A percentile compares a stretch with the other conserved stretches of the same genome.
These are phyloP conservation scores for Chirona hameri DNA, from an alignment of 2,888 invertebrate species.

Conservation along the genomic window DNA sequence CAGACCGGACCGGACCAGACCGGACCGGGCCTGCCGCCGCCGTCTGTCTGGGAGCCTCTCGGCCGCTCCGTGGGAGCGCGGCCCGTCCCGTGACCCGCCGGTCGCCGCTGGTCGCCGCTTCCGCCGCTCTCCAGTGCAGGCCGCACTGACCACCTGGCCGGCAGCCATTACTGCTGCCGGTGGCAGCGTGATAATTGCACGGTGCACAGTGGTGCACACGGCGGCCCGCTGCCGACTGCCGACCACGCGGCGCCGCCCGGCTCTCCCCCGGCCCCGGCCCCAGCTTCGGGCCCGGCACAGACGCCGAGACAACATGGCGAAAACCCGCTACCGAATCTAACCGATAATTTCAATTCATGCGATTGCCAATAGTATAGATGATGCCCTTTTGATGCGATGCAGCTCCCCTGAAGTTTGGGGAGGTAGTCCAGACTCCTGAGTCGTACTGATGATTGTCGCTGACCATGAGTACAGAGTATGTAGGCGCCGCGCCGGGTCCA, in stretches of 20 bases:
- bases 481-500: no score
- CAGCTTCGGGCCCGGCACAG: not conserved
- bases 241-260: not conserved
- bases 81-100: not conserved
- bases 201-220: not conserved
- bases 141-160: not conserved
- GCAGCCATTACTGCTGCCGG: not conserved
- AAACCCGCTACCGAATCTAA: not conserved
- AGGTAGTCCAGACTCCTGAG: no score
- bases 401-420: no score
- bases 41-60: not conserved
- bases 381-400: no score
- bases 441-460: no score
- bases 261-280: not conserved
- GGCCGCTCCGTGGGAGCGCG: not conserved
- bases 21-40: not conserved
- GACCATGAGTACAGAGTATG: no score
- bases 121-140: not conserved
- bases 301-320: not conserved
- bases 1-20: not conserved
- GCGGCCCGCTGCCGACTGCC: not conserved
- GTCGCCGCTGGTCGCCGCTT: conserved; percentile 10
- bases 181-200: not conserved
- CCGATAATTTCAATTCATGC: no score
- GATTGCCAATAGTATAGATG: no score